Percentiles rank a stretch among this genome's conserved stretches.
These are phyloP conservation scores for Prolemur simus DNA, from an alignment of 2,113 vertebrate species.

Conservation along the genomic window DNA sequence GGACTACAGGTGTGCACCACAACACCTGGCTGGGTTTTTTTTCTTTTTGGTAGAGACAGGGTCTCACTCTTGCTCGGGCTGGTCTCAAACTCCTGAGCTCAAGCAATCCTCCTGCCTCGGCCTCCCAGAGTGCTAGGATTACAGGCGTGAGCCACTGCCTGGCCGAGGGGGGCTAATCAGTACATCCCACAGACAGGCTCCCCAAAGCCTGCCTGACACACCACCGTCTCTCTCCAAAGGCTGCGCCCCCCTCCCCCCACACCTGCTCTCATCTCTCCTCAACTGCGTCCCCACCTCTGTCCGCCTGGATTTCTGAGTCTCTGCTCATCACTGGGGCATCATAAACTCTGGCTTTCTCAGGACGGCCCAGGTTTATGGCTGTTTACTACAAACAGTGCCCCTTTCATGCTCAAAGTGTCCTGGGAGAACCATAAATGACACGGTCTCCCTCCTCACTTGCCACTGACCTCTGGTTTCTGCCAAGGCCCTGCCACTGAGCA, in stretches of 20 bases:
- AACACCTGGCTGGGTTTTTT: too few species aligned
- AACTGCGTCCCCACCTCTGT: neutral
- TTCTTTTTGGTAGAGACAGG: too few species aligned
- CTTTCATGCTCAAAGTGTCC: neutral
- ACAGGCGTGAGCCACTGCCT: too few species aligned
- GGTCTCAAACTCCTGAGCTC: too few species aligned
- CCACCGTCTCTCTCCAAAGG: fast-evolving
- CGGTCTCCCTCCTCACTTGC: neutral
- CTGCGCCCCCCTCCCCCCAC: too few species aligned
- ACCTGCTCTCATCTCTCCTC: neutral
- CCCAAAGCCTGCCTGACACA: neutral
- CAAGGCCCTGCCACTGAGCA: neutral
- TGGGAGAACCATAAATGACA: neutral
- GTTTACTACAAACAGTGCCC: neutral
- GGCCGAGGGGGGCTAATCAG: neutral
- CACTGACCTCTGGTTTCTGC: neutral
- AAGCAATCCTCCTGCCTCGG: too few species aligned
- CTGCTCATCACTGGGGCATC: neutral
- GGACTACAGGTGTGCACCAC: too few species aligned
- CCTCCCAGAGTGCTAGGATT: too few species aligned
- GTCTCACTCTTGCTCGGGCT: too few species aligned
- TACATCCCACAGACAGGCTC: neutral
- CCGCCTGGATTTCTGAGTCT: neutral
- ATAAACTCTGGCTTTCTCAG: neutral
- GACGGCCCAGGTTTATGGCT: neutral